Base-by-base conservation (phyloP, 2,888 invertebrate species). In the Rhodophaea formosa region DNA sequence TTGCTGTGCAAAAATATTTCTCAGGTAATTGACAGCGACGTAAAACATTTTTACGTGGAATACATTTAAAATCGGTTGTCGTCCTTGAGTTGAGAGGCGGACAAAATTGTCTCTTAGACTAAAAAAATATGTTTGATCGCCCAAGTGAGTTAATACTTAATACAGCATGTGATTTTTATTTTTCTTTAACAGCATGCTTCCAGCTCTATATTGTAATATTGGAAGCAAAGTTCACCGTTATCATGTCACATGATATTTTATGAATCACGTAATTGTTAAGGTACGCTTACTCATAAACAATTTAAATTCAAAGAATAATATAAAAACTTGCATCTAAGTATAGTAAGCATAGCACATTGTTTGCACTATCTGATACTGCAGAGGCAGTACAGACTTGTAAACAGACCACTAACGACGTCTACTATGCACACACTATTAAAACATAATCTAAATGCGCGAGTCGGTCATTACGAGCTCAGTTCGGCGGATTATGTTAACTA, bases 401-500 rank as follows among this genome's bases (percentile, higher is more conserved):
- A 39, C 39, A 39, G 12, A 39, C 39, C 39, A 39, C 39, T 39
- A 39, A 39, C 39, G n/a, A 39, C 1, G 39, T 39, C 39, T 39
- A 51, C 6, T 8, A 35, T 14, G n/a, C 29, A 53, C 39, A 53
- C 8, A 8, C 16, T 54, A 17, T 64, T 69, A 74, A 63, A 76
- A 72, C 71, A 74, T 75, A 78, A 82, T 82, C 75, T 79, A 75
- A 82, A 82, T 78, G 74, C 78, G 75, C 77, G 72, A 74, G 75
- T 66, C 62, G 72, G 69, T 78, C 75, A 82, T 80, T 76, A 82
- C 60, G 74, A 75, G 74, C 74, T 71, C 75, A 74, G 72, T 68
- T 14, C 49, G 32, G 71, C 75, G 80, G 79, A 80, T 82, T 78
- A 74, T 79, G 79, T 83, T 82, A 82, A 82, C 81, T 82, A 80